Base-by-base conservation (phyloP, 2,113 vertebrate genomes). In the Xyliphius kryptos region DNA sequence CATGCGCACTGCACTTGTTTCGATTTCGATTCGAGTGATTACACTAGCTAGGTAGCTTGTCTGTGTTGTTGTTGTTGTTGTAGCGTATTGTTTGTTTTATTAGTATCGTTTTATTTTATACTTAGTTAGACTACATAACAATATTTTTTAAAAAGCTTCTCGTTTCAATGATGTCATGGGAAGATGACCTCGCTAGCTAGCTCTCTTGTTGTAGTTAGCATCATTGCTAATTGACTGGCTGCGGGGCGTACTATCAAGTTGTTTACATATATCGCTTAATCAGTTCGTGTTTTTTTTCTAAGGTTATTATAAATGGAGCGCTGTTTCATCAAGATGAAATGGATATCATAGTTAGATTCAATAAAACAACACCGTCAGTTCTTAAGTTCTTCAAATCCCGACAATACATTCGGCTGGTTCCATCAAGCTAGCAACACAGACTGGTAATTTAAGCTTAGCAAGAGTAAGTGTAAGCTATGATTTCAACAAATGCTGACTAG, bases 1-100 rank as follows among this genome's bases (percentile, higher is more conserved):
- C 69, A 37, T 63, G 57, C 67, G 70, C 50, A 63, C 21, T 11
- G 3, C 26, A n/a, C 46, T 56, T 68, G 61, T 72, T 72, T 72
- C 66, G 61, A 10, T 72, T 68, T 63, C 43, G n/a, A n/a, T n/a
- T n/a, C n/a, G 19, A 49, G 38, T 56, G 38, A 13, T 49, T 58
- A 44, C 58, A 22, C 52, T 56, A 56, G 41, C 62, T 32, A 65
- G 44, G 13, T 65, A 47, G 61, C 46, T n/a, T n/a, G n/a, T n/a
- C n/a, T 72, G 60, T 52, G 19, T 48, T 68, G 41, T 47, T 26
- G 22, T 52, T n/a, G 15, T 63, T 17, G 9, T 56, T 26, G n/a
- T 46, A 52, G 6, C 5, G 15, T 36, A 2, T 37, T 38, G 3
- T 22, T 56, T 38, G 4, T 40, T 56, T 64, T n/a, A n/a, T n/a